Conservation (phyloP, 2,888 invertebrate genomes). For the Andrena marginata region DNA sequence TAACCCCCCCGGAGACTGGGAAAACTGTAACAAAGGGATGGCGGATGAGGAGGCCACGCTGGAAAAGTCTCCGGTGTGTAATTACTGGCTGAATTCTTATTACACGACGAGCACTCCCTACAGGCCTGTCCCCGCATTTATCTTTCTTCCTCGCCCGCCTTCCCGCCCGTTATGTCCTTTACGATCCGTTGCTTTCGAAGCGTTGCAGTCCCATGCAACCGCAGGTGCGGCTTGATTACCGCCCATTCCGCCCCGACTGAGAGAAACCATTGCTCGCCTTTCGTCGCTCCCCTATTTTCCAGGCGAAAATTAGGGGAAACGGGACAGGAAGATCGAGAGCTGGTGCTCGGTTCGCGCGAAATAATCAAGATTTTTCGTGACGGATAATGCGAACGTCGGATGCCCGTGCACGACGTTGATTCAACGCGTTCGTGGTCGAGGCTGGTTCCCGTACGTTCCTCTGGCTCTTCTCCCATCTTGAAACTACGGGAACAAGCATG, state of each 20-base stretch:
- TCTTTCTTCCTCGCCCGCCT: slow-evolving; percentile 32
- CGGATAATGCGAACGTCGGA: background rate
- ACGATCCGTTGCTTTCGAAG: slow-evolving; percentile 37
- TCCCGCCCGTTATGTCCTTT: slow-evolving; percentile 23
- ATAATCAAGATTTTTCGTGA: background rate
- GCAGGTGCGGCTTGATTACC: slow-evolving; percentile 48
- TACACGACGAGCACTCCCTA: slow-evolving; percentile 67
- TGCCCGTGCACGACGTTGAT: background rate
- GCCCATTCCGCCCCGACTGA: slow-evolving; percentile 4
- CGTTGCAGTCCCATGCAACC: slow-evolving; percentile 17
- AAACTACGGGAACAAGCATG: background rate
- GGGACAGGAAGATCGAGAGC: background rate
- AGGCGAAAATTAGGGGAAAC: slow-evolving; percentile 7
- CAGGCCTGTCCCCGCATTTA: slow-evolving; percentile 66
- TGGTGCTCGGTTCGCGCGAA: slow-evolving; percentile 4
- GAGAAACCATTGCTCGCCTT: background rate
- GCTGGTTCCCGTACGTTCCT: background rate
- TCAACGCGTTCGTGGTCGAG: background rate
- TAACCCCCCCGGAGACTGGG: slow-evolving; percentile 66
- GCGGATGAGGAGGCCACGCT: slow-evolving; percentile 55
- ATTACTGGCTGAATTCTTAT: slow-evolving; percentile 77
- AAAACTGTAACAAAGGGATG: slow-evolving; percentile 70
- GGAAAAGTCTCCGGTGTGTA: slow-evolving; percentile 76
- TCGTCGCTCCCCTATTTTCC: slow-evolving; percentile 8
- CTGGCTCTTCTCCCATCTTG: background rate